Percentiles rank a stretch among this genome's conserved stretches.
These are phyloP conservation scores for Harmothoe impar DNA, from an alignment of 2,888 invertebrate species.

Conservation along the genomic window DNA sequence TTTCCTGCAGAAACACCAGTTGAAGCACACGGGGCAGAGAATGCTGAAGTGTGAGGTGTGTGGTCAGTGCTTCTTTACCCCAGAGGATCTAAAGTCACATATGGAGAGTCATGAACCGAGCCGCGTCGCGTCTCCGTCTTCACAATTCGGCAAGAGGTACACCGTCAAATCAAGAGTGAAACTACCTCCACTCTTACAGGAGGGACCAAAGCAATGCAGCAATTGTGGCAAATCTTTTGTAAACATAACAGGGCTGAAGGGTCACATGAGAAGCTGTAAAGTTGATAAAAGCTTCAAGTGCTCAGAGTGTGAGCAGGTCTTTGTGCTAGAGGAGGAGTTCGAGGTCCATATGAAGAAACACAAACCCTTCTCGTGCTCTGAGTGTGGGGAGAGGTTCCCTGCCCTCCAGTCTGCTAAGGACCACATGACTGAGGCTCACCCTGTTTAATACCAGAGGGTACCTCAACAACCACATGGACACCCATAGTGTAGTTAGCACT, in stretches of 20 bases:
- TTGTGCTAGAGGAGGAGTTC: not conserved
- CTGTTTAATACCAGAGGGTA: too few relatives aligned
- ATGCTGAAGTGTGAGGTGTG: not conserved
- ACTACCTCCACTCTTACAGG: too few relatives aligned
- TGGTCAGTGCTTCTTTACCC: not conserved
- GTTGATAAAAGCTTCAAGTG: not conserved
- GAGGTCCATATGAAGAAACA: slow-evolving; percentile 5
- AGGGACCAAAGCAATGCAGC: not conserved
- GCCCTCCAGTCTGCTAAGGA: too few relatives aligned
- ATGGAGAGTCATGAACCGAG: too few relatives aligned
- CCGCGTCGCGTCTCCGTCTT: too few relatives aligned
- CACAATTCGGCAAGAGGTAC: not conserved
- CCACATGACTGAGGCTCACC: too few relatives aligned
- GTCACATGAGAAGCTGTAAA: not conserved
- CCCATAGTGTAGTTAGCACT: too few relatives aligned
- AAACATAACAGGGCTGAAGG: not conserved
- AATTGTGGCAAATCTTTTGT: not conserved
- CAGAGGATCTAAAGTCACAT: not conserved
- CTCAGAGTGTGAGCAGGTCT: not conserved
- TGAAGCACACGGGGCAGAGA: not conserved
- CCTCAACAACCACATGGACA: too few relatives aligned
- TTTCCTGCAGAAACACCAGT: not conserved
- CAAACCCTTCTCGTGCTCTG: not conserved
- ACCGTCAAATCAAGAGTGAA: too few relatives aligned
- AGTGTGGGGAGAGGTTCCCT: too few relatives aligned